A percentile compares a stretch with the other conserved stretches of the same genome.
These are phyloP conservation scores for Papilio polytes DNA, from an alignment of 1,140 invertebrate species.

Conservation along the genomic window DNA sequence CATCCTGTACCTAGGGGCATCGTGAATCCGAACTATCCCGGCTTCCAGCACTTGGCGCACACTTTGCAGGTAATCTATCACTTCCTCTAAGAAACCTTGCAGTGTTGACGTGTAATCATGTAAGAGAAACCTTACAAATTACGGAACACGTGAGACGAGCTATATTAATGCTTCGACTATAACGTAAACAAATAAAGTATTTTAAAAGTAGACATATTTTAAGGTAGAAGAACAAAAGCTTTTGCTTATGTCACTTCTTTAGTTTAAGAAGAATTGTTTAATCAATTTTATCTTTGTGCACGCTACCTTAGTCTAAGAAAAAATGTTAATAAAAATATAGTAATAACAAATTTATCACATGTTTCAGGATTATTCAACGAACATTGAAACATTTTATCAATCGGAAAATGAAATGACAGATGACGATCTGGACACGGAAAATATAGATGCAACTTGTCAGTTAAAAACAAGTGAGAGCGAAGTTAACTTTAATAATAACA, in stretches of 20 bases:
- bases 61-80: conserved; percentile 79
- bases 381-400: conserved; percentile 73
- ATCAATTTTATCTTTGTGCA: no score
- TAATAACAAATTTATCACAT: conserved; percentile 38
- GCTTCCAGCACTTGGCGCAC: conserved; percentile 87
- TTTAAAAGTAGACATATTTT: not conserved
- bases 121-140: conserved; percentile 33
- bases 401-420: conserved; percentile 82
- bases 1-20: conserved; percentile 86
- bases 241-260: not conserved
- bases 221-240: not conserved
- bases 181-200: not conserved
- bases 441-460: conserved; percentile 57
- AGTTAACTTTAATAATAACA: conserved; percentile 42
- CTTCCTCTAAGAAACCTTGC: conserved; percentile 53
- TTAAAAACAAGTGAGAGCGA: conserved; percentile 51
- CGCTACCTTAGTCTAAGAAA: no score
- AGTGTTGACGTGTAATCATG: conserved; percentile 35
- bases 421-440: conserved; percentile 73
- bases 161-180: not conserved
- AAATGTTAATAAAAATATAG: not conserved
- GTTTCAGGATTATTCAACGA: conserved; percentile 75
- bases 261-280: not conserved
- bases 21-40: conserved; percentile 92
- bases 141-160: not conserved